Evolutionary conservation across 1,140 invertebrate genomes (phyloP).

Genomic region (Ptiloglossa arizonensis): DNA sequence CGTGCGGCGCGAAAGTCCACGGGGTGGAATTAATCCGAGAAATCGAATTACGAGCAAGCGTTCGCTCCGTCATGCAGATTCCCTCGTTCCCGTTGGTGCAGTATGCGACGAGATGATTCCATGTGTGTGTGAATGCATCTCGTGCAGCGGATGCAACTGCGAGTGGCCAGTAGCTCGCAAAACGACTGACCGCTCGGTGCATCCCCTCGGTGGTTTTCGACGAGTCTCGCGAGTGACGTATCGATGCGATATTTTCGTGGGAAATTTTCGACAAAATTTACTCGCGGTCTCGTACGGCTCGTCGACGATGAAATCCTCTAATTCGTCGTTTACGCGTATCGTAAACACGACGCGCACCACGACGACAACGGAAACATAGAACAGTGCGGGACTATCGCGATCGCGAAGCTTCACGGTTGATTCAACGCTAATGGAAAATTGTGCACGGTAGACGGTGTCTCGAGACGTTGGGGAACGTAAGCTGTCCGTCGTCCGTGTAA

Average conservation of each 20-base stretch:
- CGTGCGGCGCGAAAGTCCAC: not conserved
- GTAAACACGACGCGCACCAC: no score
- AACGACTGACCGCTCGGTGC: constrained; percentile 77
- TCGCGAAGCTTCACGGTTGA: not conserved
- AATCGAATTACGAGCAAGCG: constrained; percentile 55
- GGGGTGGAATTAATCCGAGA: constrained; percentile 19
- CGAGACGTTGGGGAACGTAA: not conserved
- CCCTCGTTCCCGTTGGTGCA: constrained; percentile 75
- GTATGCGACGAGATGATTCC: constrained; percentile 67
- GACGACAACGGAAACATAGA: no score
- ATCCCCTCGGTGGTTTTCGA: constrained; percentile 56
- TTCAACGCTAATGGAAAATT: not conserved
- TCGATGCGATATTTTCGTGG: not conserved
- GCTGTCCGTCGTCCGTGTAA: constrained; percentile 9
- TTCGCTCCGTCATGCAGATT: constrained; percentile 58
- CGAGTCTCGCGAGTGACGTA: constrained; percentile 28
- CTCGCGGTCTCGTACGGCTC: no score
- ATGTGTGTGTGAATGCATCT: constrained; percentile 78
- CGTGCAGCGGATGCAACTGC: constrained; percentile 78
- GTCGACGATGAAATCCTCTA: no score
- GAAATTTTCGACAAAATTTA: no score
- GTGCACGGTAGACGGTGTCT: not conserved
- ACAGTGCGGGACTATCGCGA: no score
- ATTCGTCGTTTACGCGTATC: no score
- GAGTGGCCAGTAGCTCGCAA: constrained; percentile 78